Conservation (phyloP, 1,140 invertebrate species). For the Neuroterus valhalla region DNA sequence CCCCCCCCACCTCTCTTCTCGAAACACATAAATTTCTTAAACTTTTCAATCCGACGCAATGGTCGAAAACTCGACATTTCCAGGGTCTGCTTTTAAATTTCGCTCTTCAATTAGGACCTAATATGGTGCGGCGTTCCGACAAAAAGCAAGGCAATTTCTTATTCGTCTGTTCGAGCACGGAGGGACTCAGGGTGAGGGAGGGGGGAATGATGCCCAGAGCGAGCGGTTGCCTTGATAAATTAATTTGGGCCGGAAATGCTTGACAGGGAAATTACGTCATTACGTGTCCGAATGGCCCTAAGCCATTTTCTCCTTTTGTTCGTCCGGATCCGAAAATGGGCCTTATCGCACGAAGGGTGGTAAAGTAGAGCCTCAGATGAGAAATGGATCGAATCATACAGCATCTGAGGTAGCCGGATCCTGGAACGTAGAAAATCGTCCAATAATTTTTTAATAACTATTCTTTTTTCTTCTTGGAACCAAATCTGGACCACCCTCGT, state of each 20-base stretch:
- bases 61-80: no score
- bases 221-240: slow-evolving; percentile 62
- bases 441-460: neutral
- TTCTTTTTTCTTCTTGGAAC: neutral
- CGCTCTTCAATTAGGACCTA: no score
- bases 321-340: slow-evolving; percentile 28
- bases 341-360: neutral
- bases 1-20: no score
- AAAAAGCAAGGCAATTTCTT: slow-evolving; percentile 16
- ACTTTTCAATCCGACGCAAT: no score
- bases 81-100: no score
- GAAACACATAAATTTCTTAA: no score
- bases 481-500: neutral
- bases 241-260: slow-evolving; percentile 69
- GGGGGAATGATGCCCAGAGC: neutral
- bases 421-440: slow-evolving; percentile 15
- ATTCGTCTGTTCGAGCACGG: neutral
- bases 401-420: neutral
- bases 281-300: slow-evolving; percentile 47
- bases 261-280: slow-evolving; percentile 67
- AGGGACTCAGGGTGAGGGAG: no score
- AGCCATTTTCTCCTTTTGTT: slow-evolving; percentile 23
- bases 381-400: neutral
- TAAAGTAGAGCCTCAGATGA: neutral
- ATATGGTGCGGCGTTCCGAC: neutral